Conservation (phyloP, 2,797 vertebrate genomes). For the Enteromius mattozi region DNA sequence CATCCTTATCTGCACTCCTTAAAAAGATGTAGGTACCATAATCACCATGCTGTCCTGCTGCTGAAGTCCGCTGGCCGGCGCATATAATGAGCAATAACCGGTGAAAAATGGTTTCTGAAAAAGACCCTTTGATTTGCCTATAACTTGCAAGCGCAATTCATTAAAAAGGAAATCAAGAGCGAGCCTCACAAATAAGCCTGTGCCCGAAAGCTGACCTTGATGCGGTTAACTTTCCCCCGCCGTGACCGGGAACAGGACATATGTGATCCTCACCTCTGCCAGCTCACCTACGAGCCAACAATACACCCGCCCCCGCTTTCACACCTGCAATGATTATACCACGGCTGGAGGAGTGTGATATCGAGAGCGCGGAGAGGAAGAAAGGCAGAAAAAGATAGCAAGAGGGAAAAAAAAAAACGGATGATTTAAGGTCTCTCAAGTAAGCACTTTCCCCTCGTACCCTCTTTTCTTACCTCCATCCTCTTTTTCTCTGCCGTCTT, state of each 20-base stretch:
- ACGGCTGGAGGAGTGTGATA: conserved; percentile 49
- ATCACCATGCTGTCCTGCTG: conserved; percentile 42
- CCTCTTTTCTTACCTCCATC: conserved; percentile 20
- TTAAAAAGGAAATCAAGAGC: conserved; percentile 29
- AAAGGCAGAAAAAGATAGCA: conserved; percentile 59
- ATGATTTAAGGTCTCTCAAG: conserved; percentile 55
- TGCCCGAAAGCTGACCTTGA: conserved; percentile 62
- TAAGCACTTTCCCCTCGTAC: conserved; percentile 49
- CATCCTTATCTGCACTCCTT: conserved; percentile 55
- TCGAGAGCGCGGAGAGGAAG: conserved; percentile 26
- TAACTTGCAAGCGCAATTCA: conserved; percentile 35
- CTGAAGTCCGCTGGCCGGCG: conserved; percentile 33
- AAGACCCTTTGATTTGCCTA: conserved; percentile 40
- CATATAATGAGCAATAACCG: conserved; percentile 54
- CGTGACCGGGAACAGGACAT: conserved; percentile 65
- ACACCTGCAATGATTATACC: conserved; percentile 56
- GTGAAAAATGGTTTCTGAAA: conserved; percentile 51
- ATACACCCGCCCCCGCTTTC: conserved; percentile 65
- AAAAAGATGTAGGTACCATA: conserved; percentile 55
- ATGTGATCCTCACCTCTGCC: conserved; percentile 65
- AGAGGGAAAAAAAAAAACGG: conserved; percentile 27
- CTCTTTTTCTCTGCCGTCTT: conserved; percentile 50
- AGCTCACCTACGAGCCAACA: conserved; percentile 67
- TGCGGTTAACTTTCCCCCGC: conserved; percentile 65
- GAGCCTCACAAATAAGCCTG: background rate